A percentile compares a stretch with the other conserved stretches of the same genome.
phyloP scores from a whole-genome alignment of 2,797 vertebrate species.

The Leptodactylus fallax region DNA sequence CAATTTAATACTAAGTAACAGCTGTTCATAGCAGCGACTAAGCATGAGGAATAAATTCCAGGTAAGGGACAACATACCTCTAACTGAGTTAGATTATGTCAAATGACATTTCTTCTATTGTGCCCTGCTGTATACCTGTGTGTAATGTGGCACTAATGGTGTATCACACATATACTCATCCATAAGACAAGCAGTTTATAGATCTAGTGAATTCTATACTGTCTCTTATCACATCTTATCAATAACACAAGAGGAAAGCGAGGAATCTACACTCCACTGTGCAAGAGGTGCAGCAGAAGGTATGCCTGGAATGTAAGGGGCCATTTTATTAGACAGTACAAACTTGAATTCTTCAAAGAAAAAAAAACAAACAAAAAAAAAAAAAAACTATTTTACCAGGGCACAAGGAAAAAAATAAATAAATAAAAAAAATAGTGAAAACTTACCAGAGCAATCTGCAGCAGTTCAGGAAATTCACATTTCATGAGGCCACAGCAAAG shows the following conservation, averaged over 20 bases:
- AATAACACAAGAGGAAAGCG: slow-evolving; percentile 59
- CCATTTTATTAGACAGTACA: slow-evolving; percentile 77
- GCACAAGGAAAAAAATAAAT: slow-evolving; percentile 60
- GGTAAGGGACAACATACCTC: not conserved
- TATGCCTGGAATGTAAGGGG: slow-evolving; percentile 77
- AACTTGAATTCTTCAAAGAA: slow-evolving; percentile 73
- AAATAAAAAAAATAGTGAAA: slow-evolving; percentile 64
- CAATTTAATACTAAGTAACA: slow-evolving; percentile 1
- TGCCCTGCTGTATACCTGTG: not conserved
- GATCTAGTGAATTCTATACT: slow-evolving; percentile 59
- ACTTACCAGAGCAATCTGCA: slow-evolving; percentile 72
- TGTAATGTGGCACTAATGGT: too few species aligned
- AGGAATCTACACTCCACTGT: slow-evolving; percentile 70
- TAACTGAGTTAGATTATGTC: not conserved
- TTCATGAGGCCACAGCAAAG: slow-evolving; percentile 19
- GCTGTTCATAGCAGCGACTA: slow-evolving; percentile 30
- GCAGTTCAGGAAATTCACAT: slow-evolving; percentile 44
- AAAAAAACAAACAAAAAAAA: slow-evolving; percentile 70
- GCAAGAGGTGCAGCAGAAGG: slow-evolving; percentile 73
- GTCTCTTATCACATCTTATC: slow-evolving; percentile 64
- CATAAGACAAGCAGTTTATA: not conserved
- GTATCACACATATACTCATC: not conserved
- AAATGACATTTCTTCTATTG: not conserved
- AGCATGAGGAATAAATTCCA: not conserved
- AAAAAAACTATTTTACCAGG: slow-evolving; percentile 67